phyloP scores from a whole-genome alignment of 2,888 invertebrate species.

The Steinernema carpocapsae region DNA sequence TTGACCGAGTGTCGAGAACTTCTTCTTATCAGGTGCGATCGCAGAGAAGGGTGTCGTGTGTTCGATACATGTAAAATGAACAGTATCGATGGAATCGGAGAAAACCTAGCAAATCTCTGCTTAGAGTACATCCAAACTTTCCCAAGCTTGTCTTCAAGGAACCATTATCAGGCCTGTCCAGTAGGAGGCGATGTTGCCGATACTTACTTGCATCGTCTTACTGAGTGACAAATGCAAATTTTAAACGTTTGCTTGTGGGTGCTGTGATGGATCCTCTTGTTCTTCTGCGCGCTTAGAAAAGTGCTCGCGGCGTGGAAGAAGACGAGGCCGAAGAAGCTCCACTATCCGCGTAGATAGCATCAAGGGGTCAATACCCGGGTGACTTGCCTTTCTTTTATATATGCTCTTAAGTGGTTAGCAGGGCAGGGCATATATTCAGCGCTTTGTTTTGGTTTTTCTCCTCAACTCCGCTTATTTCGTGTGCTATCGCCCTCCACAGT shows the following conservation, averaged over 20 bases:
- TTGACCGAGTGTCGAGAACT: neutral
- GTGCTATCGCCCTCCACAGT: too few species aligned
- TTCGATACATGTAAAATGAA: neutral
- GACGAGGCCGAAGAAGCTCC: constrained; percentile 18
- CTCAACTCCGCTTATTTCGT: neutral
- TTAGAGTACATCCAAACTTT: neutral
- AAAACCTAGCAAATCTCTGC: neutral
- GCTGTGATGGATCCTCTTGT: constrained; percentile 34
- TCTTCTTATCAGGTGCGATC: neutral
- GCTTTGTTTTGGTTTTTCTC: neutral
- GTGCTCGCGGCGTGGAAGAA: constrained; percentile 18
- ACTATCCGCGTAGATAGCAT: constrained; percentile 29
- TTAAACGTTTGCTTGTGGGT: neutral
- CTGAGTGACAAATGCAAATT: constrained; percentile 35
- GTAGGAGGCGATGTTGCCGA: neutral
- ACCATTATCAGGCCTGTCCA: neutral
- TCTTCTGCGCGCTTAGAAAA: constrained; percentile 32
- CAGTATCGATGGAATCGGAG: constrained; percentile 5
- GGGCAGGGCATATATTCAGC: neutral
- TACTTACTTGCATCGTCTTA: constrained; percentile 4
- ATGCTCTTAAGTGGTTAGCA: constrained; percentile 12
- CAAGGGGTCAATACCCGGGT: constrained; percentile 34
- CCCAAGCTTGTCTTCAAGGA: neutral
- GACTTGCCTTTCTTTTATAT: constrained; percentile 33
- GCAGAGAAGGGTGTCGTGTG: neutral